phyloP scores from a whole-genome alignment of 2,113 vertebrate genomes.

The Rhipidura dahli region DNA sequence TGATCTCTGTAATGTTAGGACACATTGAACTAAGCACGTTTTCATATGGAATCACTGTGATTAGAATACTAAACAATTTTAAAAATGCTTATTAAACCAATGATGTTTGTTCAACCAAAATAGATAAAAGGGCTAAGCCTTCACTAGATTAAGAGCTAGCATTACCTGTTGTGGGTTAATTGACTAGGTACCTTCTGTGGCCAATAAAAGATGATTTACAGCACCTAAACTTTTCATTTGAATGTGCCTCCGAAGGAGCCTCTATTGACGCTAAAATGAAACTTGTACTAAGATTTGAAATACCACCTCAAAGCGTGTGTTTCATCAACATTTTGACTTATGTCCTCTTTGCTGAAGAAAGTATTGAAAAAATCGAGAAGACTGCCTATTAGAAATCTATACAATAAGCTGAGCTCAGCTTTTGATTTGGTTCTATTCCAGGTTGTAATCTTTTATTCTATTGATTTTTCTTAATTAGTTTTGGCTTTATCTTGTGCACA shows the following conservation, averaged over 20 bases:
- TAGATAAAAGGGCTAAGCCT: background rate
- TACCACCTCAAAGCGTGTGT: background rate
- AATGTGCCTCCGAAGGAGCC: background rate
- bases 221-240: background rate
- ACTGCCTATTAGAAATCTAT: background rate
- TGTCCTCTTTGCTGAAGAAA: background rate
- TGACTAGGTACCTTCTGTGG: background rate
- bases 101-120: background rate
- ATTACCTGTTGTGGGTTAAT: background rate
- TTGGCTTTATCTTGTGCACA: background rate
- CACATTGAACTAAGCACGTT: background rate
- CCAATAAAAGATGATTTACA: background rate
- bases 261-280: background rate
- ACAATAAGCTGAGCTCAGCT: background rate
- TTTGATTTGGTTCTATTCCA: background rate
- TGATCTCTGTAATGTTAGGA: background rate
- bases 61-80: background rate
- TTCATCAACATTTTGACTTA: background rate
- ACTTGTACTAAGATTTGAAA: background rate
- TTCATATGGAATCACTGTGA: background rate
- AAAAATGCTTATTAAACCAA: background rate
- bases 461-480: constrained; percentile 18
- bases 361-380: background rate
- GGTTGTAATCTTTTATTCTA: background rate
- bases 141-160: background rate